Evolutionary conservation across 2,113 vertebrate species (phyloP), one percentile per base, ranked within the genome.

Genomic region (Sturnus vulgaris): DNA sequence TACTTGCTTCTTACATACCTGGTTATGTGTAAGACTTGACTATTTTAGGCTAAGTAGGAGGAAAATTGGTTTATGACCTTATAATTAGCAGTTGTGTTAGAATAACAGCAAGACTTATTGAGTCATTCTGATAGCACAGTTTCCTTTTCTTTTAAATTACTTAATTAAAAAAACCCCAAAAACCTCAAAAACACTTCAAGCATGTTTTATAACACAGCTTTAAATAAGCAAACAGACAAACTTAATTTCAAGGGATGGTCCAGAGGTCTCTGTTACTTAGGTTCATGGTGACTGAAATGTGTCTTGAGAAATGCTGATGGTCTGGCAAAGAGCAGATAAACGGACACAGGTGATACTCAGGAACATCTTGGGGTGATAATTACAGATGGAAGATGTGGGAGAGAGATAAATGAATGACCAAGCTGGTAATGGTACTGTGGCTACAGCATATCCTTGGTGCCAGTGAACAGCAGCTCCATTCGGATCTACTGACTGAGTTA

Each of bases 1-100:
- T 94, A 76, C 25, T 59, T 93, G 53, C 60, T 91, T 93, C 56
- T 90, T 88, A 72, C 19, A 10, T 92, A 79, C 47, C 63, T 94
- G 53, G 31, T 90, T 96, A 72, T 69, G 21, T 78, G 35, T 87
- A 86, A 94, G 52, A 53, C 50, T 90, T 70, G 35, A 79, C 56
- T 94, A 49, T 95, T 95, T 93, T 91, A 94, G 33, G 66, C 49
- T 73, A 55, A 95, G 69, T 81, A 46, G 77, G 75, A 85, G 82
- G 37, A 86, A 69, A 85, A 90, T 56, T 11, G 25, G 81, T 96
- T 94, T 92, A 91, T 93, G 90, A 86, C 88, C 61, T 88, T 89
- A 64, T 79, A 95, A 91, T 93, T 94, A 93, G 56, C 56, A 82
- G 39, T 78, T 65, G 27, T 60, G 46, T 93, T 71, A 91, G 88